Base-by-base conservation (phyloP, 64 coral and sea anemone genomes). In the Montipora capricornis region DNA sequence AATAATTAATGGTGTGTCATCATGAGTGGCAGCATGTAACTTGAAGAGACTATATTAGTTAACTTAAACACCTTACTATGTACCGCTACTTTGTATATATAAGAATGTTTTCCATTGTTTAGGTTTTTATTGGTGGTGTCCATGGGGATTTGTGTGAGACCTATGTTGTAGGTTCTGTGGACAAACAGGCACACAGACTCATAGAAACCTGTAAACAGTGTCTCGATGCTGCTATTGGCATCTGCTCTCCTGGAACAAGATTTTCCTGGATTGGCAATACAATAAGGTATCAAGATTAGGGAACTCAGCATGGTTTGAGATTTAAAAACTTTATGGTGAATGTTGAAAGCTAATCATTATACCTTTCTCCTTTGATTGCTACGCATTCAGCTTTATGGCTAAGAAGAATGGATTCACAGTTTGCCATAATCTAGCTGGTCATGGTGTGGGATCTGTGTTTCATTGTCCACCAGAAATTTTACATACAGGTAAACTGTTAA, bases 101-200 rank as follows among this genome's bases (percentile, higher is more conserved):
- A 37, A 37, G 37, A 37, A 37, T 37, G 37, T 68, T 47, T 11
- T 44, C 16, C 15, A 80, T 26, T 81, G 73, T 48, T 14, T 47
- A 99, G 97, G 94, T 99, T 2, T 99, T 80, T 57, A 74, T 80
- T n/a, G 95, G 89, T 68, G 97, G 94, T 87, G 88, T 99, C 20
- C 97, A 99, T 91, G 97, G 97, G 60, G 97, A 99, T 78, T 73
- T 99, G 70, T 99, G 94, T 26, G 92, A 96, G 80, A 99, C 97
- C 8, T 99, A 89, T 66, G 2, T 90, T 4, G 88, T 99, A 26
- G 97, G 97, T 52, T 79, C 88, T 52, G 85, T 94, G 20, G 94
- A 99, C 75, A 44, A 79, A 12, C 66, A 62, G 14, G 97, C 82
- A 7, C 44, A 67, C 6, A 83, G 68, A 55, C 80, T 99, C 46